Evolutionary conservation across 2,113 vertebrate species (phyloP).

Genomic region (Istiophorus platypterus): DNA sequence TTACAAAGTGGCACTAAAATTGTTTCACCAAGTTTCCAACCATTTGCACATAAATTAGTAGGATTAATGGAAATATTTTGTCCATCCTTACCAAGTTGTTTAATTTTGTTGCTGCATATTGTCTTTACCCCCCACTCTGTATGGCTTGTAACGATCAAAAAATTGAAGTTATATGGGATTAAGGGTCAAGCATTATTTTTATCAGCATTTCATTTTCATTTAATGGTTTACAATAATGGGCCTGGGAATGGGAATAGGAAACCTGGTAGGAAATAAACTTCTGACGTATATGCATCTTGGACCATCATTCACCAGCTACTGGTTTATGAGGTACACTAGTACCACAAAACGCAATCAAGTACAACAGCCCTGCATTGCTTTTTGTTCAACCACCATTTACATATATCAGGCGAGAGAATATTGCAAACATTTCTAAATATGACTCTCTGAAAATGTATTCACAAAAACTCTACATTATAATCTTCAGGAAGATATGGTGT

Average conservation of each 20-base stretch:
- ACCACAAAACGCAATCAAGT: background rate
- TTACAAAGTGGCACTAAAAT: background rate
- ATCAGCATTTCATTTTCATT: background rate
- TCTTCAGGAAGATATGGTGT: background rate
- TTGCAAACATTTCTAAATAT: background rate
- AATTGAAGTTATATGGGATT: background rate
- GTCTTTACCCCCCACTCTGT: background rate
- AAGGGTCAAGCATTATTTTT: background rate
- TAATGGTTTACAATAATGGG: background rate
- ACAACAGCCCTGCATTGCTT: background rate
- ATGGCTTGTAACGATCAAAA: background rate
- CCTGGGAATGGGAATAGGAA: background rate
- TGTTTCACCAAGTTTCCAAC: too few relatives aligned
- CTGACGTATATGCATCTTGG: background rate
- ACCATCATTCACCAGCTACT: background rate
- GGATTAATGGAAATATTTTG: background rate
- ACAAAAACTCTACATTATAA: background rate
- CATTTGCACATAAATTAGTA: background rate
- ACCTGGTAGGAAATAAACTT: background rate
- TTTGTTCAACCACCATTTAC: background rate
- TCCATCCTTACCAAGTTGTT: background rate
- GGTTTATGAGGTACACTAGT: constrained; percentile 3
- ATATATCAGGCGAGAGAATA: background rate
- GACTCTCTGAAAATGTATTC: background rate
- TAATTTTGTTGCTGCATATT: background rate